A percentile compares a stretch with the other conserved stretches of the same genome.
Evolutionary conservation across 2,797 vertebrate species (phyloP).

Genomic region (Sebastes minor): DNA sequence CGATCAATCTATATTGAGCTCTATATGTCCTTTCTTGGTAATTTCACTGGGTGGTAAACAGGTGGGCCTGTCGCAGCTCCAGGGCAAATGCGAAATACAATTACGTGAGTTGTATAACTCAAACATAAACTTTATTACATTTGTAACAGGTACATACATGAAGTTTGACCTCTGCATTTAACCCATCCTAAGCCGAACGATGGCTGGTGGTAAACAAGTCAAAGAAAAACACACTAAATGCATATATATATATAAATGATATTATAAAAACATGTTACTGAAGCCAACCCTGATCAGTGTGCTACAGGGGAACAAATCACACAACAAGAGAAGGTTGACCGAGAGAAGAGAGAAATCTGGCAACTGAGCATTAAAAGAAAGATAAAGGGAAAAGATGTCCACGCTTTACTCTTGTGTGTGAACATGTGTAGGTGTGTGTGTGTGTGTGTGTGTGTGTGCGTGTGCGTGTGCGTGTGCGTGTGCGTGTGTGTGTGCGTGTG

Average conservation of each 20-base stretch:
- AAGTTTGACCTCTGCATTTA: neutral
- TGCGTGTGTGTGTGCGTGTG: constrained; percentile 2
- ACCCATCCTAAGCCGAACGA: neutral
- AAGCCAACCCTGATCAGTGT: neutral
- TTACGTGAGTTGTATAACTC: no score
- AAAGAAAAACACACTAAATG: no score
- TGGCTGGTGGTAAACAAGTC: neutral
- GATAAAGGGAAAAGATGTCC: neutral
- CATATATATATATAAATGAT: no score
- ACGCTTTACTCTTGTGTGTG: neutral
- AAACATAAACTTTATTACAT: no score
- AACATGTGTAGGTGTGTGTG: neutral
- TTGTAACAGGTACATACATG: no score
- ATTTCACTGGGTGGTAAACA: neutral
- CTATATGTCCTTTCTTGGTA: neutral
- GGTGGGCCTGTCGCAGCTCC: neutral
- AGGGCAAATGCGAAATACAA: neutral
- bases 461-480: neutral
- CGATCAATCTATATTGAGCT: neutral
- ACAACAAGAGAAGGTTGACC: neutral
- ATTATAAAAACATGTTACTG: neutral
- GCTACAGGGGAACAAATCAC: neutral
- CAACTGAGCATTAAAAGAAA: neutral
- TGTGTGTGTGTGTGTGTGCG: constrained; percentile 9
- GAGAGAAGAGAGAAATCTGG: neutral